Conservation (phyloP, 2,113 vertebrate genomes). For the Protobothrops flavoviridis region DNA sequence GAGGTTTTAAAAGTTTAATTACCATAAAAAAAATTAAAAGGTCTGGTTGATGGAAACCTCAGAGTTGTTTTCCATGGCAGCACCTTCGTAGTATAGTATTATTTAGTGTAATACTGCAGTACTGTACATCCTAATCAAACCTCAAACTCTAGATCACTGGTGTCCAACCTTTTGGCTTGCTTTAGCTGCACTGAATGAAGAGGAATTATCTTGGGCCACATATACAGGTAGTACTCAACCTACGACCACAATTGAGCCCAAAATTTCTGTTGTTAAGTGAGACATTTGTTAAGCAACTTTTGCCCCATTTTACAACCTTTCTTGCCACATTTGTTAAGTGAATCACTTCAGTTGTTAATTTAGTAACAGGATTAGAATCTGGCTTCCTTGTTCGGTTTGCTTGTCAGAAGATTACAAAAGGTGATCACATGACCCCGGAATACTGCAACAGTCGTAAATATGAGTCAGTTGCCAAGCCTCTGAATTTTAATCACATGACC, state of each 20-base stretch:
- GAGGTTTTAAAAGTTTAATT: background rate
- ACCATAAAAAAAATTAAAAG: background rate
- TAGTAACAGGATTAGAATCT: background rate
- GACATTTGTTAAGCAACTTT: background rate
- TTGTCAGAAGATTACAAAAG: background rate
- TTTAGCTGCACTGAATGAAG: background rate
- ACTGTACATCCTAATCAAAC: background rate
- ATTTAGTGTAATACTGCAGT: background rate
- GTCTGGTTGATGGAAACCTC: background rate
- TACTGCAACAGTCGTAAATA: background rate
- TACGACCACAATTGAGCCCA: background rate
- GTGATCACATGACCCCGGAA: background rate
- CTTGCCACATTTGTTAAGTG: background rate
- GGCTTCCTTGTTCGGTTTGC: background rate
- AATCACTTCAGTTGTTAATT: background rate
- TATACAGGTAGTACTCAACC: background rate
- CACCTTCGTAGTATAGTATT: background rate
- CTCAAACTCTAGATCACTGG: background rate
- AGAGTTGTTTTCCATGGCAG: background rate
- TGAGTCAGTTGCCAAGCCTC: background rate
- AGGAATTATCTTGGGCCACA: background rate
- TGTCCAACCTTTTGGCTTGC: background rate
- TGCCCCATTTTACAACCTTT: background rate
- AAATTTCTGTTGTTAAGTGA: background rate
- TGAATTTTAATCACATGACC: background rate